A percentile compares a stretch with the other conserved stretches of the same genome.
Evolutionary conservation across 2,113 vertebrate species (phyloP).

Genomic region (Poecile atricapillus): DNA sequence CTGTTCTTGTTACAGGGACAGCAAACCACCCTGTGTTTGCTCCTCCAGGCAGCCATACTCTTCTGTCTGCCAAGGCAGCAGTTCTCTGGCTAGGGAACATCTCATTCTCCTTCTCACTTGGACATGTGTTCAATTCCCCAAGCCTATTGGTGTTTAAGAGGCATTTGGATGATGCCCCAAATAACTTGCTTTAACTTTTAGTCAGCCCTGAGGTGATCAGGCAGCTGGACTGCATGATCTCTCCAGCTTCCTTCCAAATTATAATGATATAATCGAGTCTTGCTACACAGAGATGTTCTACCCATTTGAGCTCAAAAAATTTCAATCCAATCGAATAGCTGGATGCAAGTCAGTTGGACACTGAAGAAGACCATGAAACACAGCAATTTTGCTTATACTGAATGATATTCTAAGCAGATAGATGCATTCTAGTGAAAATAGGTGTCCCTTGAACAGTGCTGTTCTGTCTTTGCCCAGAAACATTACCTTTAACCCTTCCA

Average conservation of each 20-base stretch:
- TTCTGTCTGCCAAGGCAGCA: background rate
- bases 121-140: background rate
- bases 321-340: background rate
- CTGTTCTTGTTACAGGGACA: background rate
- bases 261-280: no score
- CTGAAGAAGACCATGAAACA: background rate
- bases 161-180: background rate
- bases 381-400: background rate
- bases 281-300: background rate
- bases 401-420: background rate
- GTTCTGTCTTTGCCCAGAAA: background rate
- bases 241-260: background rate
- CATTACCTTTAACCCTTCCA: background rate
- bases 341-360: background rate
- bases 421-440: background rate
- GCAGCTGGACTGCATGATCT: background rate
- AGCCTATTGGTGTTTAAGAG: background rate
- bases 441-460: background rate
- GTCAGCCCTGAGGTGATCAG: background rate
- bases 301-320: background rate
- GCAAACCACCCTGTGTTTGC: background rate
- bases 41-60: background rate
- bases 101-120: background rate
- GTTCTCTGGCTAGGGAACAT: background rate
- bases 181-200: background rate